A percentile compares a stretch with the other conserved stretches of the same genome.
Conservation (phyloP, 2,888 invertebrate genomes). For the Charanyca ferruginea region DNA sequence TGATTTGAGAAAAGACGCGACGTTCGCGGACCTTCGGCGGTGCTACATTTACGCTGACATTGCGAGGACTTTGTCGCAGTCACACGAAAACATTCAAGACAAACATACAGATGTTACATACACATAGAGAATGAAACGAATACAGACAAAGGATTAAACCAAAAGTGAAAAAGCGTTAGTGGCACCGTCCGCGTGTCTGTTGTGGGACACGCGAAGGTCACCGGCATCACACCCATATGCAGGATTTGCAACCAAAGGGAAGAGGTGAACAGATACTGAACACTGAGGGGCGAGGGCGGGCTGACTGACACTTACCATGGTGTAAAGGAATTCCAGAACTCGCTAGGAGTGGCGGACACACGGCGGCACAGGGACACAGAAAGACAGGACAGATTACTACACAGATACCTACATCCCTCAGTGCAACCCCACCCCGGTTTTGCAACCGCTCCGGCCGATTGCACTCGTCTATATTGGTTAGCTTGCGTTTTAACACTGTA, state of each 20-base stretch:
- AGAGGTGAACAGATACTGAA: slow-evolving; percentile 90
- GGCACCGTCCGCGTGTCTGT: slow-evolving; percentile 86
- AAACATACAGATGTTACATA: slow-evolving; percentile 92
- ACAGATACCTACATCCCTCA: slow-evolving; percentile 92
- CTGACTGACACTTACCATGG: slow-evolving; percentile 98
- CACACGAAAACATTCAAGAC: slow-evolving; percentile 89
- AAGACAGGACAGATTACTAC: slow-evolving; percentile 92
- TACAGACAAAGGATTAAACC: slow-evolving; percentile 90
- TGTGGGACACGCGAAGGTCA: slow-evolving; percentile 85
- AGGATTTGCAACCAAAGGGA: slow-evolving; percentile 91
- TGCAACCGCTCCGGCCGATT: slow-evolving; percentile 86
- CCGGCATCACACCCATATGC: slow-evolving; percentile 90
- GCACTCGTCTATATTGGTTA: slow-evolving; percentile 90
- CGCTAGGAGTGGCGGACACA: slow-evolving; percentile 96
- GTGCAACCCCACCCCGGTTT: slow-evolving; percentile 90
- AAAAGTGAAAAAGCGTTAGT: slow-evolving; percentile 89
- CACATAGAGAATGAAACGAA: slow-evolving; percentile 92
- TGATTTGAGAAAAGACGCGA: slow-evolving; percentile 68
- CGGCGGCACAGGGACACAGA: slow-evolving; percentile 94
- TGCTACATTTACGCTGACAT: slow-evolving; percentile 72
- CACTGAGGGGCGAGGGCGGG: slow-evolving; percentile 92
- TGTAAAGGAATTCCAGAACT: slow-evolving; percentile 99
- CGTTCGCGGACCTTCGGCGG: slow-evolving; percentile 62
- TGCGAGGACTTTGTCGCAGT: slow-evolving; percentile 83
- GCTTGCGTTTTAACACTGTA: slow-evolving; percentile 90